Evolutionary conservation across 2,797 vertebrate genomes (phyloP).

Genomic region (Sphenodon punctatus): DNA sequence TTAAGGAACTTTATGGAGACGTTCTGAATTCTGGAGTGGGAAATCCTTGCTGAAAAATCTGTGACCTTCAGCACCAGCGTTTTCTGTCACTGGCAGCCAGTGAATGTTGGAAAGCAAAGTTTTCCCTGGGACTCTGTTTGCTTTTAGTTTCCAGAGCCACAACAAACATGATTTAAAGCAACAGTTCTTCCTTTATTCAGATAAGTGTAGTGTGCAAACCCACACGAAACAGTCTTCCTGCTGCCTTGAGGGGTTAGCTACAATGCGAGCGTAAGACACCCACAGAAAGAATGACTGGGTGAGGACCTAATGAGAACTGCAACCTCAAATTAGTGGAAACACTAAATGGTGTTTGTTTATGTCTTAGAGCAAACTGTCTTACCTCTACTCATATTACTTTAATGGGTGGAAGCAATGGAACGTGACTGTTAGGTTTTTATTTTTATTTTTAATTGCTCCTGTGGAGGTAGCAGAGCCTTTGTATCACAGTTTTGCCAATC

Average conservation of each 20-base stretch:
- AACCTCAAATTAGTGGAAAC: slow-evolving; percentile 19
- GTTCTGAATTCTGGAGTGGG: not conserved
- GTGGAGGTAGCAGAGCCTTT: slow-evolving; percentile 20
- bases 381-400: slow-evolving; percentile 15
- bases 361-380: slow-evolving; percentile 25
- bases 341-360: slow-evolving; percentile 32
- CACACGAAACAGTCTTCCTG: slow-evolving; percentile 54
- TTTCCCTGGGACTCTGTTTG: slow-evolving; percentile 66
- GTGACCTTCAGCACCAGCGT: slow-evolving; percentile 57
- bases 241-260: slow-evolving; percentile 56
- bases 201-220: slow-evolving; percentile 60
- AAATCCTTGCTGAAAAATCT: not conserved
- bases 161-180: slow-evolving; percentile 62
- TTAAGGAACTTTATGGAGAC: not conserved
- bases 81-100: slow-evolving; percentile 28
- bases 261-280: slow-evolving; percentile 50
- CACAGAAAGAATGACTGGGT: slow-evolving; percentile 41
- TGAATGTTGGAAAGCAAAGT: slow-evolving; percentile 23
- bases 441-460: slow-evolving; percentile 35
- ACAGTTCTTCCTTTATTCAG: slow-evolving; percentile 63
- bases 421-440: slow-evolving; percentile 32
- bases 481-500: too few relatives aligned
- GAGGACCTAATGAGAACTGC: slow-evolving; percentile 14
- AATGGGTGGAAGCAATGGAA: slow-evolving; percentile 28
- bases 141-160: slow-evolving; percentile 67